phyloP scores from a whole-genome alignment of 1,140 invertebrate species.

The Microplitis demolitor region DNA sequence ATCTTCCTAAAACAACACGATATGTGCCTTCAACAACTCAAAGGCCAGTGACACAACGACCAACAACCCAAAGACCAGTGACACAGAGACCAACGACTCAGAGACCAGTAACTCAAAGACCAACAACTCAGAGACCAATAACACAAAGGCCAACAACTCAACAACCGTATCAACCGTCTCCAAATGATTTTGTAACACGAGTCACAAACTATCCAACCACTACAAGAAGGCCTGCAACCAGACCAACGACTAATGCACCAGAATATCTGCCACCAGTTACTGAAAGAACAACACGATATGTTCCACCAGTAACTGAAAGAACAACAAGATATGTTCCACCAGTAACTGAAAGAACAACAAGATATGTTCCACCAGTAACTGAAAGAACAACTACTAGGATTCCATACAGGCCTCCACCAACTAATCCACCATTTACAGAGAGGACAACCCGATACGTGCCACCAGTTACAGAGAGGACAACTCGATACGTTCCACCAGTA shows the following conservation, averaged over 20 bases:
- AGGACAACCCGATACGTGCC: neutral
- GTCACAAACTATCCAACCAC: too few relatives aligned
- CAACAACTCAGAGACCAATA: neutral
- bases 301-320: neutral
- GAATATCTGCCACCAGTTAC: slow-evolving; percentile 10
- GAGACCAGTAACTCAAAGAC: neutral
- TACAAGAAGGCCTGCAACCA: neutral
- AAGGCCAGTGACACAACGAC: slow-evolving; percentile 8
- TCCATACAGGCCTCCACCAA: neutral
- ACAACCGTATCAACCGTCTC: too few relatives aligned
- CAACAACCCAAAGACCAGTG: slow-evolving; percentile 11
- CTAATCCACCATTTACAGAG: neutral
- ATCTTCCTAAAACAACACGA: neutral
- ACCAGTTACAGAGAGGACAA: slow-evolving; percentile 8
- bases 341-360: neutral
- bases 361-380: slow-evolving; percentile 11
- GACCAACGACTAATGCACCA: neutral
- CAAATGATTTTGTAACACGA: too few relatives aligned
- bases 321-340: slow-evolving; percentile 5
- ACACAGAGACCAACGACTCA: neutral
- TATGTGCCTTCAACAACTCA: neutral
- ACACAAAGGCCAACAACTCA: too few relatives aligned
- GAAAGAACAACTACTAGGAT: neutral
- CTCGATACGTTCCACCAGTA: slow-evolving; percentile 4
- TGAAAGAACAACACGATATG: neutral